Base-by-base conservation (phyloP, 2,113 vertebrate species). In the Callospermophilus lateralis region DNA sequence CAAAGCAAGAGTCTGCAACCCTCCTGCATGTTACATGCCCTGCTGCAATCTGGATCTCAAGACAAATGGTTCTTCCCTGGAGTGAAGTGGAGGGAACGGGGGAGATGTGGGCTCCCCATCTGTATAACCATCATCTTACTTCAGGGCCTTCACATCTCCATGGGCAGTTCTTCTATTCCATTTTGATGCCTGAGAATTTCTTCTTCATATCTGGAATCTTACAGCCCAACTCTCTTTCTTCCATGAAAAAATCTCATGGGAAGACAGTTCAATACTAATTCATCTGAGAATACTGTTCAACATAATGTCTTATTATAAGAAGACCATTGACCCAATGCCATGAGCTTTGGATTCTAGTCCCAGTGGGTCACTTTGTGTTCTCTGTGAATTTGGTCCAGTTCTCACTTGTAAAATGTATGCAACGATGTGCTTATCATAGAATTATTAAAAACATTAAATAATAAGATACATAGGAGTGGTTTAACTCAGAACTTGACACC, bases 31-130 rank as follows among this genome's bases (percentile, higher is more conserved):
- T 58, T 28, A 68, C 28, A 17, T 76, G 6, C 6, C 2, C 8
- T 80, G 8, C 28, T 42, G 39, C 32, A 65, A 65, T 32, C 4
- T 55, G 24, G 20, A 76, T 32, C 84, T 42, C 58, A 88, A 51
- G 28, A 28, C 8, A 2, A 61, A 32, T 51, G 30, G 3, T 12
- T 79, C 17, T 80, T 77, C 20, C 6, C 11, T 6, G 39, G 11
- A 15, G 6, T 20, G 34, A 6, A 2, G 22, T 13, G 24, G 16
- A 53, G 34, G 9, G 8, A 5, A 16, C 2, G 3, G 12, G 24
- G 19, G 26, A 24, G 4, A 32, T 10, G 6, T 37, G 22, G 34
- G 2, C 28, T 63, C 55, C 13, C 20, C 15, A 30, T 37, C 8
- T 55, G 32, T 12, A 16, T 28, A 55, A 9, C 30, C 7, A 24